Conservation (phyloP, 2,888 invertebrate genomes). For the Lomographa bimaculata region DNA sequence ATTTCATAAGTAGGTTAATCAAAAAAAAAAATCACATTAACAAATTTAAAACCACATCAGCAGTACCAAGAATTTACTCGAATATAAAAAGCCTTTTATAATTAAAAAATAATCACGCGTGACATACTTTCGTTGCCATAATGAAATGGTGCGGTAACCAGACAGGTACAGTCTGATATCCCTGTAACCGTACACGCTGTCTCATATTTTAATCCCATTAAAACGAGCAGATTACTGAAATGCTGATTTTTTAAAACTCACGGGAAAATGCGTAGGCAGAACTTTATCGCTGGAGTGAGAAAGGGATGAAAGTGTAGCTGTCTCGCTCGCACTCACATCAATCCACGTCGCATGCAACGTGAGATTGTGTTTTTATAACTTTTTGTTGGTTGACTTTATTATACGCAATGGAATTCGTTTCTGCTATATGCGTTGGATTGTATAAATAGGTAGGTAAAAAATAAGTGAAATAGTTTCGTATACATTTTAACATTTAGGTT, state of each 20-base stretch:
- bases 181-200: conserved; percentile 27
- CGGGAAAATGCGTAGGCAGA: conserved; percentile 29
- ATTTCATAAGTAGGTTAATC: no score
- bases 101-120: conserved; percentile 16
- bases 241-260: conserved; percentile 36
- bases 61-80: conserved; percentile 1
- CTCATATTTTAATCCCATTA: conserved; percentile 41
- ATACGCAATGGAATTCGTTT: conserved; percentile 35
- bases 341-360: conserved; percentile 51
- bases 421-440: conserved; percentile 23
- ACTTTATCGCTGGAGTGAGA: conserved; percentile 22
- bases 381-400: conserved; percentile 35
- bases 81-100: conserved; percentile 10
- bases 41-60: no score
- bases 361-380: conserved; percentile 35
- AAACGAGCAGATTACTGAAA: conserved; percentile 31
- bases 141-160: conserved; percentile 21
- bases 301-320: conserved; percentile 17
- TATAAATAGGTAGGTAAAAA: conserved; percentile 9
- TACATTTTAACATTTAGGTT: no score
- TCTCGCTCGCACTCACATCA: conserved; percentile 44
- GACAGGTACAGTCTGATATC: conserved; percentile 14
- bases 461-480: no score
- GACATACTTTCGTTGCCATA: conserved; percentile 15
- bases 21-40: no score